Evolutionary conservation across 1,140 invertebrate genomes (phyloP).

Genomic region (Scaptomyza hsui): DNA sequence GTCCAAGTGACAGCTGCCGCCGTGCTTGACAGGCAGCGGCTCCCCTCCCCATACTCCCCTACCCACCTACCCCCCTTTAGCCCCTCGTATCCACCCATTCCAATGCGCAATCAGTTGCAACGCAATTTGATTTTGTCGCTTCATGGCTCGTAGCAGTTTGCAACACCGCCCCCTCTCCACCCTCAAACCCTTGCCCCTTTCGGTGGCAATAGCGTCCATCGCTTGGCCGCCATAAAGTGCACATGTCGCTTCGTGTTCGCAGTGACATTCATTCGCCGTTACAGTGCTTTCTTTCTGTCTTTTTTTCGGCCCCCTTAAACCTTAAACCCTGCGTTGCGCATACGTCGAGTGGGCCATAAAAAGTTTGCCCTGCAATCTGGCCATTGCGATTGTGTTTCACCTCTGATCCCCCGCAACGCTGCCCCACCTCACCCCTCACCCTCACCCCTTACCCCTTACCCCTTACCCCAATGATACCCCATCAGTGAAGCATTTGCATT

Average conservation of each 20-base stretch:
- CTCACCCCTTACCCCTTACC: background rate
- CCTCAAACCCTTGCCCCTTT: background rate
- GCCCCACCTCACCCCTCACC: background rate
- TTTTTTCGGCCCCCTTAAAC: conserved; percentile 32
- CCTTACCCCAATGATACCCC: background rate
- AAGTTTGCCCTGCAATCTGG: conserved; percentile 65
- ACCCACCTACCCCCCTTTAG: background rate
- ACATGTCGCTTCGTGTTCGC: conserved; percentile 81
- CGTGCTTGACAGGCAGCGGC: conserved; percentile 59
- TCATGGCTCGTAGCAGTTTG: conserved; percentile 64
- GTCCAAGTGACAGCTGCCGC: conserved; percentile 81
- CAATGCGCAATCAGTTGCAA: conserved; percentile 80
- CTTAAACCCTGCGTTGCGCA: conserved; percentile 18
- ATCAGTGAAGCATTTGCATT: conserved; percentile 22
- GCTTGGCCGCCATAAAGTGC: conserved; percentile 75
- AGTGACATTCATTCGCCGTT: conserved; percentile 82
- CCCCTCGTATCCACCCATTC: conserved; percentile 8
- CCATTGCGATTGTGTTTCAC: conserved; percentile 64
- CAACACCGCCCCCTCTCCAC: conserved; percentile 18
- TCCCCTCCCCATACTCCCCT: background rate
- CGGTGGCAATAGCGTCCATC: conserved; percentile 50
- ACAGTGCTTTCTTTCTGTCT: conserved; percentile 70
- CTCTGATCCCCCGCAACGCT: conserved; percentile 29
- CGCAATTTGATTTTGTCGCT: conserved; percentile 81
- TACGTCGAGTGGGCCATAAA: conserved; percentile 61